Evolutionary conservation across 2,888 invertebrate genomes (phyloP), one percentile per base, ranked within the genome.

Genomic region (Amaurobius ferox): DNA sequence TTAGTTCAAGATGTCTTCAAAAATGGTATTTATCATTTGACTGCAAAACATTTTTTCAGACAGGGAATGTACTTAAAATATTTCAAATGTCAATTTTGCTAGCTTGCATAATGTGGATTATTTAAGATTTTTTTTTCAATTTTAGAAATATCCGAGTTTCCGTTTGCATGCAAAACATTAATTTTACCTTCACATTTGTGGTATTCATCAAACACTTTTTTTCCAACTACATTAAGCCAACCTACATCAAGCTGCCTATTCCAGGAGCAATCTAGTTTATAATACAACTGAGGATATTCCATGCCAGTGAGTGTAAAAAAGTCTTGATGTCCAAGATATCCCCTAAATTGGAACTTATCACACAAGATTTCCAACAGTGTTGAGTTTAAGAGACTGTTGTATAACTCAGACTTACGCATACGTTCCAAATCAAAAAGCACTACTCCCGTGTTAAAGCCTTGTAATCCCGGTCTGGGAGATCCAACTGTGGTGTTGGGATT

Each of bases 271-370:
- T 95, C 94, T 61, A 96, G 91, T 16, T 94, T 93, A 90, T 95
- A 94, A 89, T 96, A 94, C 70, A 95, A 91, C 88, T 94, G 93
- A 6, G 95, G 94, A 89, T 94, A 92, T 90, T 95, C 95, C 89
- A 93, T 93, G 3, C 94, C 94, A 19, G 95, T 90, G 48, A 96
- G 91, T 0, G 95, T 95, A 90, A 94, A 95, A 91, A 95, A 95
- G 91, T 96, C 95, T 91, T 96, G 96, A 91, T 96, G 96, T 0
- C 96, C 96, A 35, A 96, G 92, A 90, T 95, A 95, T 1, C 95
- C 95, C 91, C 92, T 88, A 44, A 90, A 90, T 48, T 89, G 79
- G 89, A 91, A 93, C 88, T 92, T 91, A 16, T 90, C 79, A n/a
- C 91, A 90, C 44, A 92, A 80, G 1, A 85, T 73, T 23, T 89